These are phyloP conservation scores for Stenodema calcarata DNA, from an alignment of 2,888 invertebrate species.

Conservation along the genomic window DNA sequence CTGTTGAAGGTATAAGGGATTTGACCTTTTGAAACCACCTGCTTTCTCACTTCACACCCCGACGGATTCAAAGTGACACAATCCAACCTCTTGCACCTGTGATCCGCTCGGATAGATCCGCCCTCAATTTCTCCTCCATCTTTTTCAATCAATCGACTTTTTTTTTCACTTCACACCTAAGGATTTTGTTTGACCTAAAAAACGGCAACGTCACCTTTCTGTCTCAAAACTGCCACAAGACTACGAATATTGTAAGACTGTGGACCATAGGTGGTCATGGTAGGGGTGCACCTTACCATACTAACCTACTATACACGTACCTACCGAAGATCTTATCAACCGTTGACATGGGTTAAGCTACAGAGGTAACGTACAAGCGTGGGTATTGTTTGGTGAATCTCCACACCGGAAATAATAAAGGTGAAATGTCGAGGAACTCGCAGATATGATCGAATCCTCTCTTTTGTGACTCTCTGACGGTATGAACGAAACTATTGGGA, in stretches of 20 bases:
- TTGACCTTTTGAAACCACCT: constrained; percentile 47
- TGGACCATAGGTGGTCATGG: no score
- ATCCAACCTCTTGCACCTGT: constrained; percentile 44
- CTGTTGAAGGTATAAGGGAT: constrained; percentile 38
- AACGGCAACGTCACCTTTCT: neutral
- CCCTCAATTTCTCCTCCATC: constrained; percentile 35
- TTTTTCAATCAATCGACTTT: constrained; percentile 34
- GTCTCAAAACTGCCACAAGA: no score
- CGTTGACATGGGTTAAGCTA: neutral
- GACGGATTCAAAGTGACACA: constrained; percentile 42
- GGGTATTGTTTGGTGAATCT: neutral
- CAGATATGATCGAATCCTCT: neutral
- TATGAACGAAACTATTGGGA: neutral
- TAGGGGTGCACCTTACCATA: neutral
- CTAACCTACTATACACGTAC: neutral
- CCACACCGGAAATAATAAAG: neutral
- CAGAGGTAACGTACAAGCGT: neutral
- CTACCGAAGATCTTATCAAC: neutral
- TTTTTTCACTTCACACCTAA: neutral
- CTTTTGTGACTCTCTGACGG: neutral
- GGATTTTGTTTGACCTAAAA: neutral
- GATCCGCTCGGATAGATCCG: constrained; percentile 39
- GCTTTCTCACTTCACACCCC: constrained; percentile 47
- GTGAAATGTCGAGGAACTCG: neutral
- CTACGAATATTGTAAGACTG: no score